These are phyloP conservation scores for Carlito syrichta DNA, from an alignment of 2,113 vertebrate species.

Conservation along the genomic window DNA sequence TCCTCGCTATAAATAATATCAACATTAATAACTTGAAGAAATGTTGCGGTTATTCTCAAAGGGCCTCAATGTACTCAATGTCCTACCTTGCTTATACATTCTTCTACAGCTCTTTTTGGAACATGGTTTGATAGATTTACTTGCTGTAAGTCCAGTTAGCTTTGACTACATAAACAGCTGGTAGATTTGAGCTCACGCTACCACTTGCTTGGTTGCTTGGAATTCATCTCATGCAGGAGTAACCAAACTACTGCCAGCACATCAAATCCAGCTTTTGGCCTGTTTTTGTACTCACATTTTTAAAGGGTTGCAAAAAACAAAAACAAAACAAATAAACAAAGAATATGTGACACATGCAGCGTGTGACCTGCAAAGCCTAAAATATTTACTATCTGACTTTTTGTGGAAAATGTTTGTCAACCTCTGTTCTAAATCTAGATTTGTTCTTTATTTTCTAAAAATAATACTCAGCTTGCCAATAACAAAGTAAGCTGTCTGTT, in stretches of 20 bases:
- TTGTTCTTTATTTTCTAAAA: constrained; percentile 18
- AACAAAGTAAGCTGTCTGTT: background rate
- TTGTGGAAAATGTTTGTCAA: constrained; percentile 11
- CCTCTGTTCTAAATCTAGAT: background rate
- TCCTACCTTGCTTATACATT: background rate
- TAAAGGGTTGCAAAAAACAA: background rate
- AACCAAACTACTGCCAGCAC: background rate
- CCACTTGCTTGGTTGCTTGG: background rate
- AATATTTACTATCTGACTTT: background rate
- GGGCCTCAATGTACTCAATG: background rate
- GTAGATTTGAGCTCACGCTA: background rate
- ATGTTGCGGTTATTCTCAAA: background rate
- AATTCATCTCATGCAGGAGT: background rate
- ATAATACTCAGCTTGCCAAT: background rate
- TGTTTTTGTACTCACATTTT: background rate
- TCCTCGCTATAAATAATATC: constrained; percentile 1
- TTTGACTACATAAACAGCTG: background rate
- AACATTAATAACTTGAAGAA: background rate
- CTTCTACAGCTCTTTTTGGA: background rate
- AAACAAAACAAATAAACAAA: background rate
- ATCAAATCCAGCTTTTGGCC: background rate
- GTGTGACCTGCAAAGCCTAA: background rate
- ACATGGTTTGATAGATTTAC: background rate
- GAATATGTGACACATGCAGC: background rate
- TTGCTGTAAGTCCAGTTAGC: background rate